Conservation (phyloP, 2,888 invertebrate genomes). For the Odontocerum albicorne region DNA sequence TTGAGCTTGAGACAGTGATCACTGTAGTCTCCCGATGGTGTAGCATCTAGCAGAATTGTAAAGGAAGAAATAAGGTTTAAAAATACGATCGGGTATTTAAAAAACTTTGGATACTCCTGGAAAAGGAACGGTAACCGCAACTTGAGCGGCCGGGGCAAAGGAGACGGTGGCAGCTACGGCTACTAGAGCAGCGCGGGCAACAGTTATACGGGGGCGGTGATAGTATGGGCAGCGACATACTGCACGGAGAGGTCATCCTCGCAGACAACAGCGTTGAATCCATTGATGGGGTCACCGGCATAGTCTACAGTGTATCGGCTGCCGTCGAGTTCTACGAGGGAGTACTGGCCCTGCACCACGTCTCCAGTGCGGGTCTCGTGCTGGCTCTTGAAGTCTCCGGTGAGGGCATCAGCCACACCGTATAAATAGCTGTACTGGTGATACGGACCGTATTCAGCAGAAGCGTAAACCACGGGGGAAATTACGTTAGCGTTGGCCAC, state of each 20-base stretch:
- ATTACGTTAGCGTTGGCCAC: conserved; percentile 46
- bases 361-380: conserved; percentile 54
- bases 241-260: conserved; percentile 55
- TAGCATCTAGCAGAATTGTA: too few relatives aligned
- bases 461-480: conserved; percentile 41
- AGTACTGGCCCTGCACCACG: conserved; percentile 56
- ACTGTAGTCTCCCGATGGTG: too few relatives aligned
- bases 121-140: conserved; percentile 5
- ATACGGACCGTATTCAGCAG: conserved; percentile 45
- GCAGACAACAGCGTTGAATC: conserved; percentile 59
- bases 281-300: conserved; percentile 53
- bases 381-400: conserved; percentile 60
- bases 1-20: too few relatives aligned
- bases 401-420: conserved; percentile 56
- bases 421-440: conserved; percentile 55
- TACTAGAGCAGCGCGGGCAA: conserved; percentile 40
- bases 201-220: conserved; percentile 39
- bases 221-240: conserved; percentile 54
- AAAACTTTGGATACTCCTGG: background rate
- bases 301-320: conserved; percentile 58
- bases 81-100: too few relatives aligned
- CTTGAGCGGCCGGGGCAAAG: conserved; percentile 25
- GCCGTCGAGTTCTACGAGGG: conserved; percentile 56
- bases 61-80: too few relatives aligned
- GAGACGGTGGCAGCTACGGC: conserved; percentile 41